Conservation (phyloP, 1,140 invertebrate genomes). For the Leptinotarsa defecta region DNA sequence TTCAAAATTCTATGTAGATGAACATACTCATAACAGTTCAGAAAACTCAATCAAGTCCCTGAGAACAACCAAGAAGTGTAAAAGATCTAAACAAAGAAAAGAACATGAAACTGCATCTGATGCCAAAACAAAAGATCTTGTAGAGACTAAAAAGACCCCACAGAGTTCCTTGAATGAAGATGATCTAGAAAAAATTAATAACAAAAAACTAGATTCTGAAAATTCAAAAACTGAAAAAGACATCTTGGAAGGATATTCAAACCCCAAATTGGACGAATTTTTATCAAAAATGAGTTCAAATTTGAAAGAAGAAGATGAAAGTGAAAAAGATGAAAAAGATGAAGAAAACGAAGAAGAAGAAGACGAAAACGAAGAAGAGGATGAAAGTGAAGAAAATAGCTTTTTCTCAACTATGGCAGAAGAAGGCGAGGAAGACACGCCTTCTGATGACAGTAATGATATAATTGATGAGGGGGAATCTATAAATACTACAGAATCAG, state of each 20-base stretch:
- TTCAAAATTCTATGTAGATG: too few species aligned
- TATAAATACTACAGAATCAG: conserved; percentile 39
- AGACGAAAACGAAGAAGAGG: background rate
- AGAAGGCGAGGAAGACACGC: conserved; percentile 48
- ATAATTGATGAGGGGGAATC: conserved; percentile 50
- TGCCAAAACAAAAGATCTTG: too few species aligned
- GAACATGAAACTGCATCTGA: too few species aligned
- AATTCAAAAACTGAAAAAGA: background rate
- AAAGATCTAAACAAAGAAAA: too few species aligned
- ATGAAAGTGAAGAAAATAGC: conserved; percentile 18
- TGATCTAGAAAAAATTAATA: background rate
- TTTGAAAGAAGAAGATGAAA: background rate
- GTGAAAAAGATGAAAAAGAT: background rate
- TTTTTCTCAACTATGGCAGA: conserved; percentile 39
- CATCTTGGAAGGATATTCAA: background rate
- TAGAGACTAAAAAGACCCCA: too few species aligned
- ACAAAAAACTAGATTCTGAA: background rate
- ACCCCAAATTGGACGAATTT: conserved; percentile 16
- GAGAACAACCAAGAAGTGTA: too few species aligned
- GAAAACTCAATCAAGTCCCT: background rate
- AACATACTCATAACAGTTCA: background rate
- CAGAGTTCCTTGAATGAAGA: too few species aligned
- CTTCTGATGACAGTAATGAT: conserved; percentile 48
- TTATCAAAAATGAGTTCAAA: conserved; percentile 17
- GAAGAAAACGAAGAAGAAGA: conserved; percentile 17